Evolutionary conservation across 2,797 vertebrate genomes (phyloP).

Genomic region (Phataginus tricuspis): DNA sequence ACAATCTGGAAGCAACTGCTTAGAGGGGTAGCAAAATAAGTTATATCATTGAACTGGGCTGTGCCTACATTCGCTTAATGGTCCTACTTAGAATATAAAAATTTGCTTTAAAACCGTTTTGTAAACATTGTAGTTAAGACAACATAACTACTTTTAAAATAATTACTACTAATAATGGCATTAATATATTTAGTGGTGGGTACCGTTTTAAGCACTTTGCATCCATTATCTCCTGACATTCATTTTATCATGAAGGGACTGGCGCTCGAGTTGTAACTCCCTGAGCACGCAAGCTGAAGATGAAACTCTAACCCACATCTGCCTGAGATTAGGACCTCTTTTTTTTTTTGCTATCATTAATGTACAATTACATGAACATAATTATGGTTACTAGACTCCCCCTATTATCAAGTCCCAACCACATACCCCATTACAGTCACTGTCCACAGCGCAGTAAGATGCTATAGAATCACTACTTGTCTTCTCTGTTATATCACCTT

Average conservation of each 20-base stretch:
- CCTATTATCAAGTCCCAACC: too few relatives aligned
- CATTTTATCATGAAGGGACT: background rate
- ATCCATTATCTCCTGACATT: background rate
- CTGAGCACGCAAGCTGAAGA: background rate
- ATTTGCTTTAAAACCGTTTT: background rate
- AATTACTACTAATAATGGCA: background rate
- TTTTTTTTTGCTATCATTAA: too few relatives aligned
- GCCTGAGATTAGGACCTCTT: background rate
- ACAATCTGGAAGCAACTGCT: background rate
- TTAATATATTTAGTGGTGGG: background rate
- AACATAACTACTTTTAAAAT: background rate
- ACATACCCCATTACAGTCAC: too few relatives aligned
- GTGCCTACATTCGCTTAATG: background rate
- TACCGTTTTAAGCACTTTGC: background rate
- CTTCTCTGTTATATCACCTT: too few relatives aligned
- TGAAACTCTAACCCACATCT: background rate
- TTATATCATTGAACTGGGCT: background rate
- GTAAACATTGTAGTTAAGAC: background rate
- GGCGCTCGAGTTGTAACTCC: background rate
- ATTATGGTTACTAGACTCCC: too few relatives aligned
- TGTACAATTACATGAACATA: too few relatives aligned
- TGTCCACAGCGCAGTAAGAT: too few relatives aligned
- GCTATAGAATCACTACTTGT: too few relatives aligned
- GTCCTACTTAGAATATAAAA: background rate
- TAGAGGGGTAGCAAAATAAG: background rate